phyloP scores from a whole-genome alignment of 2,113 vertebrate genomes.

The Sisor rabdophorus region DNA sequence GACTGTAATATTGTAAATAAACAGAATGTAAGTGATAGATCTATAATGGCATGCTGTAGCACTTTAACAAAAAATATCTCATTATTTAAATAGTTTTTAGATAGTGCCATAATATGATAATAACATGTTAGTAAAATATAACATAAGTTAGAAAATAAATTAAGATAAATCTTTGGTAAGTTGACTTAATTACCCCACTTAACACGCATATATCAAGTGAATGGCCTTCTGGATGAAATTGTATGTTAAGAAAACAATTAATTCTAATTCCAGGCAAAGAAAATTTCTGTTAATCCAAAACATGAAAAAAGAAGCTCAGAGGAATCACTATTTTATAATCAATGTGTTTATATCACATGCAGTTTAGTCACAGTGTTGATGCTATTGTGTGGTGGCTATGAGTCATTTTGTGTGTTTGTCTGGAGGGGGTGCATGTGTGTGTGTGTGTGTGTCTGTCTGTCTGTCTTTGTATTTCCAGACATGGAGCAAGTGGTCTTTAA shows the following conservation, averaged over 20 bases:
- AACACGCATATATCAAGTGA: not conserved
- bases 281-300: not conserved
- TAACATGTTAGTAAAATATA: too few species aligned
- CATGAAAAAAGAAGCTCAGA: constrained; percentile 3
- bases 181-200: not conserved
- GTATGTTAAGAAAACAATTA: too few species aligned
- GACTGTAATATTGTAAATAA: not conserved
- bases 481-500: not conserved
- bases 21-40: not conserved
- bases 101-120: not conserved
- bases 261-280: too few species aligned
- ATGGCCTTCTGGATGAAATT: not conserved
- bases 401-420: not conserved
- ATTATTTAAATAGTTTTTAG: not conserved
- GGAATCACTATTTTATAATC: not conserved
- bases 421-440: too few species aligned
- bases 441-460: not conserved
- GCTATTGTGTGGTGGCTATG: not conserved
- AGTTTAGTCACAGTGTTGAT: constrained; percentile 5
- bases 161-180: not conserved
- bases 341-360: not conserved
- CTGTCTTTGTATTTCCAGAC: not conserved
- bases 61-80: not conserved
- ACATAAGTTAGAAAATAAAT: not conserved
- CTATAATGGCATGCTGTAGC: not conserved